These are phyloP conservation scores for Caenorhabditis remanei DNA, from an alignment of 1,140 invertebrate genomes.

Conservation along the genomic window DNA sequence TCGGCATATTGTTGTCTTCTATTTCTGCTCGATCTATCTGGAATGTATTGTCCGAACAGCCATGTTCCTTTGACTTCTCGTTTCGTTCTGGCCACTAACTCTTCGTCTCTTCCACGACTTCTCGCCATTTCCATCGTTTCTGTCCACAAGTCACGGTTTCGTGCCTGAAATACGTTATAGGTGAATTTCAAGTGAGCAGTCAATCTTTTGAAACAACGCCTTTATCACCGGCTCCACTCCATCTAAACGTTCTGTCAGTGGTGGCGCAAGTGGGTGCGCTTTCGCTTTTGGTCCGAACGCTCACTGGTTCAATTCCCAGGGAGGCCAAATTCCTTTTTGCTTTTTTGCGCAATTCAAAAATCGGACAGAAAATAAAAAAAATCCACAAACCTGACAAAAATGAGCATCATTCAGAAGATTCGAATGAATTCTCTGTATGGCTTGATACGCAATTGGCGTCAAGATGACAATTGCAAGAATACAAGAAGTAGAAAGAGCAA, in stretches of 20 bases:
- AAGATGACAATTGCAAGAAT: slow-evolving; percentile 75
- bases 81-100: slow-evolving; percentile 23
- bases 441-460: slow-evolving; percentile 75
- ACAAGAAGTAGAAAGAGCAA: slow-evolving; percentile 76
- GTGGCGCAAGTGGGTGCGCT: no score
- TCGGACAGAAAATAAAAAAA: no score
- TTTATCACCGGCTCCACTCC: no score
- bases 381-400: slow-evolving; percentile 70
- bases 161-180: slow-evolving; percentile 65
- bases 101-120: slow-evolving; percentile 29
- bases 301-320: no score
- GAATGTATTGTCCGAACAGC: slow-evolving; percentile 76
- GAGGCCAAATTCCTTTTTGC: no score
- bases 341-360: no score
- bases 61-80: slow-evolving; percentile 69
- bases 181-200: neutral
- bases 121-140: slow-evolving; percentile 72
- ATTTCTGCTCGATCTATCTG: slow-evolving; percentile 45
- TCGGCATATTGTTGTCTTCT: slow-evolving; percentile 22
- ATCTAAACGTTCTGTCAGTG: no score
- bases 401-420: slow-evolving; percentile 73
- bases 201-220: no score
- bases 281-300: no score
- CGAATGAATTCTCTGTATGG: slow-evolving; percentile 74
- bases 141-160: slow-evolving; percentile 76